These are phyloP conservation scores for Gasteruption jaculator DNA, from an alignment of 2,888 invertebrate species.

Conservation along the genomic window DNA sequence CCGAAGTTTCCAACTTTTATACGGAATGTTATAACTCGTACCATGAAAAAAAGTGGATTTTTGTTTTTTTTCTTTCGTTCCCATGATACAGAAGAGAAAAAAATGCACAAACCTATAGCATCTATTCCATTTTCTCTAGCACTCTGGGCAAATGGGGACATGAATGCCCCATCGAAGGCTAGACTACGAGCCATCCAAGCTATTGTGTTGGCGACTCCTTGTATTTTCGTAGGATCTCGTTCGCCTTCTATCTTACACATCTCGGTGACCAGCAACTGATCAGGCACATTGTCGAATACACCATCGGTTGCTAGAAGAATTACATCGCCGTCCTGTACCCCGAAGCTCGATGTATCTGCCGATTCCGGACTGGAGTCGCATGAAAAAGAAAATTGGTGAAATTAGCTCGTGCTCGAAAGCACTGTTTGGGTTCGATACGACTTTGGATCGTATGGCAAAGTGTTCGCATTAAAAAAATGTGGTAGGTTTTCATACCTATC, in stretches of 20 bases:
- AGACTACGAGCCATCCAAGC: slow-evolving; percentile 93
- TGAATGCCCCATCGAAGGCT: slow-evolving; percentile 90
- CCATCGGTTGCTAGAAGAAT: slow-evolving; percentile 96
- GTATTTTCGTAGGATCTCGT: slow-evolving; percentile 70
- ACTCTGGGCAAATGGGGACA: slow-evolving; percentile 93
- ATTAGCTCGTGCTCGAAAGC: too few relatives aligned
- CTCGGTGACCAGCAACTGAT: slow-evolving; percentile 82
- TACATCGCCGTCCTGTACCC: slow-evolving; percentile 88
- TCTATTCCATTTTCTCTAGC: slow-evolving; percentile 91
- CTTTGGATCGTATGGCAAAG: not conserved
- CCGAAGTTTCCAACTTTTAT: too few relatives aligned
- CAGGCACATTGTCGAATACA: slow-evolving; percentile 96
- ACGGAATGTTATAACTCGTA: too few relatives aligned
- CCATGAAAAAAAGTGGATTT: too few relatives aligned
- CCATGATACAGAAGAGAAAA: too few relatives aligned
- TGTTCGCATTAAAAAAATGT: not conserved
- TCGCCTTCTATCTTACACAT: slow-evolving; percentile 71
- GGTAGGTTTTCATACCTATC: slow-evolving; percentile 63
- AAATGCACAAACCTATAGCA: slow-evolving; percentile 70
- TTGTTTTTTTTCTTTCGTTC: too few relatives aligned
- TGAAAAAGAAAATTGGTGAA: too few relatives aligned
- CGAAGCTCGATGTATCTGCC: slow-evolving; percentile 83
- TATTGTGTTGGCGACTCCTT: slow-evolving; percentile 89
- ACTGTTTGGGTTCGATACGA: not conserved
- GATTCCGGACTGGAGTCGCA: slow-evolving; percentile 79